phyloP scores from a whole-genome alignment of 2,113 vertebrate genomes.

The Smithornis capensis region DNA sequence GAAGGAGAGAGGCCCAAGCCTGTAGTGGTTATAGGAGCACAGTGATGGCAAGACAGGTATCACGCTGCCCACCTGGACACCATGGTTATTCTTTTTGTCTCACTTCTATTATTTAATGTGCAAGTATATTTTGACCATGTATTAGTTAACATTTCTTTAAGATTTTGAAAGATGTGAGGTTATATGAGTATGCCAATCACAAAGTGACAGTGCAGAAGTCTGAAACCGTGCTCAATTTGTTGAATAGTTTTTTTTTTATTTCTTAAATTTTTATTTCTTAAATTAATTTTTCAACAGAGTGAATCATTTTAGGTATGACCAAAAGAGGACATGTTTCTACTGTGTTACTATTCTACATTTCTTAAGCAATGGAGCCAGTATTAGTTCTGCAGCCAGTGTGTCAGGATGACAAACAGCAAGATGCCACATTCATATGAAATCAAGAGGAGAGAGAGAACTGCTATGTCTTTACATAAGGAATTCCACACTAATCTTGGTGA shows the following conservation, averaged over 20 bases:
- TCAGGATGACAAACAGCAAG: not conserved
- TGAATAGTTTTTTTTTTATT: not conserved
- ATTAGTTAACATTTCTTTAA: not conserved
- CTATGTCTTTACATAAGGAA: constrained; percentile 64
- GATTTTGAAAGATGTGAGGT: not conserved
- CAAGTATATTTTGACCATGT: not conserved
- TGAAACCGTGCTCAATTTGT: not conserved
- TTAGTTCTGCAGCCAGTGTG: not conserved
- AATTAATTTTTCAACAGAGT: not conserved
- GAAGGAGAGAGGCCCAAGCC: not conserved
- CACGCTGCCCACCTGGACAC: not conserved
- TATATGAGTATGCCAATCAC: not conserved
- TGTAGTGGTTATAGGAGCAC: not conserved
- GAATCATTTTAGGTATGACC: not conserved
- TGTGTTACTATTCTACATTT: not conserved
- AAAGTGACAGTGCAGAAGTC: not conserved
- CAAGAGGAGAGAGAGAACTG: not conserved
- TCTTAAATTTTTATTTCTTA: not conserved
- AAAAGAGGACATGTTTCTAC: not conserved
- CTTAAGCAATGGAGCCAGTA: not conserved
- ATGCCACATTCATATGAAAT: not conserved
- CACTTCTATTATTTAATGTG: not conserved
- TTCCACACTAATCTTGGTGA: constrained; percentile 63
- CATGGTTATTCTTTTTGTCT: not conserved
- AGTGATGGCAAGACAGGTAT: not conserved